phyloP scores from a whole-genome alignment of 2,888 invertebrate species.

The Lithophane ornitopus region DNA sequence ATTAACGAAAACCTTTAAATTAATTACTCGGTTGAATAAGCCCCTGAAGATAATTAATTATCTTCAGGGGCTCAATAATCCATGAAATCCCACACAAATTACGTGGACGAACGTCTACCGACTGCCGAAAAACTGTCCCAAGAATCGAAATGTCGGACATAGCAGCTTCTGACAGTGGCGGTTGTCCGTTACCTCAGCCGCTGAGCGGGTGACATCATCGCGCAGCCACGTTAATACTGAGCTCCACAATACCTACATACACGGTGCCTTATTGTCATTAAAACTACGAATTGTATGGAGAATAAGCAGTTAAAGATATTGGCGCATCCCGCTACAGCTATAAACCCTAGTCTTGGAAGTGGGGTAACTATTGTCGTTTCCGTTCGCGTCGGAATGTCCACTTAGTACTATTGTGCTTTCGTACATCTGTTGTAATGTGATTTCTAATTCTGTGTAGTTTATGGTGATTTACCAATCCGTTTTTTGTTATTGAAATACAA shows the following conservation, averaged over 20 bases:
- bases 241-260: constrained; percentile 72
- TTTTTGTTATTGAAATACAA: constrained; percentile 9
- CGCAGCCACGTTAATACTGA: constrained; percentile 77
- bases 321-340: constrained; percentile 60
- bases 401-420: constrained; percentile 53
- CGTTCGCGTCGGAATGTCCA: constrained; percentile 52
- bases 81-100: constrained; percentile 33
- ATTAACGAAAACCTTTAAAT: constrained; percentile 2
- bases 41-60: too few relatives aligned
- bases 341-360: constrained; percentile 59
- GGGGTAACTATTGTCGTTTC: constrained; percentile 65
- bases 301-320: constrained; percentile 67
- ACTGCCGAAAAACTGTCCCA: constrained; percentile 38
- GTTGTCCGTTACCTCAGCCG: constrained; percentile 75
- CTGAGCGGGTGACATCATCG: constrained; percentile 81
- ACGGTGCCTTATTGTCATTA: constrained; percentile 64
- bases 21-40: constrained; percentile 13
- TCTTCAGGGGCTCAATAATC: constrained; percentile 22
- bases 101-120: constrained; percentile 4
- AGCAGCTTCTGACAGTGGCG: constrained; percentile 41
- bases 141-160: constrained; percentile 35
- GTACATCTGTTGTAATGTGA: constrained; percentile 50
- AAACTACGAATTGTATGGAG: constrained; percentile 64
- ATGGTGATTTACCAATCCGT: neutral
- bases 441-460: constrained; percentile 46